phyloP scores from a whole-genome alignment of 1,140 invertebrate genomes.

The Aricia agestis region DNA sequence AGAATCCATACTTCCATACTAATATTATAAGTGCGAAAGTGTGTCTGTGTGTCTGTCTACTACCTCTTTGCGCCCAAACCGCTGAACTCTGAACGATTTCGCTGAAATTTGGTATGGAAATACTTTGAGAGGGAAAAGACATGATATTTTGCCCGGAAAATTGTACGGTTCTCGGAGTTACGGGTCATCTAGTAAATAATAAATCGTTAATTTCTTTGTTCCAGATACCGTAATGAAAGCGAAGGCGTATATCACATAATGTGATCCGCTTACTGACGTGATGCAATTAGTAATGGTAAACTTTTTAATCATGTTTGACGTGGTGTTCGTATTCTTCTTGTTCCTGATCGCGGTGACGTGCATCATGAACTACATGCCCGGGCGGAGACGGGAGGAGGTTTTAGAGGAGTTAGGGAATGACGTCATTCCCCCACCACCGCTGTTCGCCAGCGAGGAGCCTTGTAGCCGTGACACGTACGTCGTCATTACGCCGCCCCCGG shows the following conservation, averaged over 20 bases:
- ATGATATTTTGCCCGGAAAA: too few relatives aligned
- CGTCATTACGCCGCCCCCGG: slow-evolving; percentile 63
- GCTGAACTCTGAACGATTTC: too few relatives aligned
- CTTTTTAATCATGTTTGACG: slow-evolving; percentile 90
- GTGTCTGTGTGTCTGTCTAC: too few relatives aligned
- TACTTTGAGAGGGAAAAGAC: too few relatives aligned
- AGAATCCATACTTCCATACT: too few relatives aligned
- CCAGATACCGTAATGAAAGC: slow-evolving; percentile 29
- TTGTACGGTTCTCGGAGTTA: too few relatives aligned
- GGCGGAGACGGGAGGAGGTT: slow-evolving; percentile 49
- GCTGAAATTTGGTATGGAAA: too few relatives aligned
- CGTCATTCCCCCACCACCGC: slow-evolving; percentile 70
- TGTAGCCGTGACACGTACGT: slow-evolving; percentile 64
- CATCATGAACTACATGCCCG: slow-evolving; percentile 86
- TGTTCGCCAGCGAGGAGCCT: slow-evolving; percentile 59
- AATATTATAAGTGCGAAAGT: too few relatives aligned
- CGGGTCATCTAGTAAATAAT: too few relatives aligned
- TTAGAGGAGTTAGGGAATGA: slow-evolving; percentile 63
- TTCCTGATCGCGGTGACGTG: slow-evolving; percentile 88
- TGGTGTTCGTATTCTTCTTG: slow-evolving; percentile 89
- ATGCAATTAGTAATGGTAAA: slow-evolving; percentile 90
- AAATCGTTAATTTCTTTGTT: slow-evolving; percentile 11
- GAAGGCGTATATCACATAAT: slow-evolving; percentile 44
- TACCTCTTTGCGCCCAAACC: too few relatives aligned
- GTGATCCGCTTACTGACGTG: slow-evolving; percentile 53